Evolutionary conservation across 2,888 invertebrate species (phyloP).

Genomic region (Aethes cnicana): DNA sequence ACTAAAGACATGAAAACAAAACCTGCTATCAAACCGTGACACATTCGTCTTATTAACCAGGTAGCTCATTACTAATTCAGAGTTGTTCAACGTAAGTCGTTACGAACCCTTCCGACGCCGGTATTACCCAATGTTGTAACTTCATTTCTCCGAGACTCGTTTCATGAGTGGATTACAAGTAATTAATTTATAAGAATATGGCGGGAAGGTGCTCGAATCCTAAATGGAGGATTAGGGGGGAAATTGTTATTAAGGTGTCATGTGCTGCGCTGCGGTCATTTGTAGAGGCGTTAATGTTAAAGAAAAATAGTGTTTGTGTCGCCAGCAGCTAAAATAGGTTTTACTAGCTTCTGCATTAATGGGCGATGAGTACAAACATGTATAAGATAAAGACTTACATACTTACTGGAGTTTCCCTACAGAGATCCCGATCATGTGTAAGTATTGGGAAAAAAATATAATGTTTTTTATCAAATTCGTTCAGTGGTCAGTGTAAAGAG

Average conservation of each 20-base stretch:
- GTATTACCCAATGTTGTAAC: conserved; percentile 66
- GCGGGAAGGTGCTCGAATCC: conserved; percentile 47
- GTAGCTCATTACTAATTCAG: conserved; percentile 79
- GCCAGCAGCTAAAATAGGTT: too few relatives aligned
- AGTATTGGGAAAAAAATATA: too few relatives aligned
- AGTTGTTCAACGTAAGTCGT: conserved; percentile 73
- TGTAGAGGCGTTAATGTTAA: too few relatives aligned
- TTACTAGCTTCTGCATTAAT: too few relatives aligned
- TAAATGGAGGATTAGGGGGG: conserved; percentile 46
- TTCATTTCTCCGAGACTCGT: conserved; percentile 79
- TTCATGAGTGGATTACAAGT: conserved; percentile 81
- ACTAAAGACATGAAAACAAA: conserved; percentile 9
- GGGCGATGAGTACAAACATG: too few relatives aligned
- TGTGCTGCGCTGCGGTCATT: conserved; percentile 15
- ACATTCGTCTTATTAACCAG: conserved; percentile 72
- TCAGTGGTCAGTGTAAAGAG: too few relatives aligned
- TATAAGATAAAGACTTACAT: too few relatives aligned
- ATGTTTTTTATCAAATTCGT: too few relatives aligned
- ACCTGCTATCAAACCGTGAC: conserved; percentile 47
- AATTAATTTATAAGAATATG: conserved; percentile 83
- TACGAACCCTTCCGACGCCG: conserved; percentile 54
- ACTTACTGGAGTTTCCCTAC: too few relatives aligned
- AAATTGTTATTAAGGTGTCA: conserved; percentile 24
- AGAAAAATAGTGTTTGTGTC: too few relatives aligned
- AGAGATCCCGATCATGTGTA: too few relatives aligned